A percentile compares a stretch with the other conserved stretches of the same genome.
Conservation (phyloP, 2,888 invertebrate genomes). For the Timema podura region DNA sequence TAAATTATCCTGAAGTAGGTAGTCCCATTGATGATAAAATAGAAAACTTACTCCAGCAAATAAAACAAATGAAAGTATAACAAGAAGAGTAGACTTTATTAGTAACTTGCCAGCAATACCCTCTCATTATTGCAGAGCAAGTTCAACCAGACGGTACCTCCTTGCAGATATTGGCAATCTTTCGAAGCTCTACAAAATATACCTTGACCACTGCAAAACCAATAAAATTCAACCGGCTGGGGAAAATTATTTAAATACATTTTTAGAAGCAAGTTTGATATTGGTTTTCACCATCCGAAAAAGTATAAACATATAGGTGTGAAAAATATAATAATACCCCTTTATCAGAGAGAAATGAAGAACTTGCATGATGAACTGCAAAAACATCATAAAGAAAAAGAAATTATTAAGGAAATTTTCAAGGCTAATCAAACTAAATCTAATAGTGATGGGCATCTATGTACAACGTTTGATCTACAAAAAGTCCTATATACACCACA, state of each 20-base stretch:
- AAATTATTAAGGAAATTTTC: constrained; percentile 20
- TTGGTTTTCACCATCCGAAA: constrained; percentile 31
- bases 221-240: constrained; percentile 3
- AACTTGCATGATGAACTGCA: no score
- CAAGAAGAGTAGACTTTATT: constrained; percentile 3
- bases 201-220: not conserved
- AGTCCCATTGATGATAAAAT: not conserved
- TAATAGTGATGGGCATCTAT: not conserved
- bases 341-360: constrained; percentile 9
- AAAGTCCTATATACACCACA: constrained; percentile 10
- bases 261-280: constrained; percentile 31
- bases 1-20: not conserved
- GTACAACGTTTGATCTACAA: constrained; percentile 11
- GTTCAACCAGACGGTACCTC: constrained; percentile 1
- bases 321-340: constrained; percentile 15
- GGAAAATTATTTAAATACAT: constrained; percentile 19
- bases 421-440: constrained; percentile 2
- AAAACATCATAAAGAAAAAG: constrained; percentile 14
- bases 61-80: constrained; percentile 10
- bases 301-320: constrained; percentile 32
- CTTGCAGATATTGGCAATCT: not conserved
- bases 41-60: constrained; percentile 4
- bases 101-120: constrained; percentile 9
- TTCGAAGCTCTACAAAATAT: constrained; percentile 10
- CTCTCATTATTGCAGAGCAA: not conserved